phyloP scores from a whole-genome alignment of 1,140 invertebrate genomes.

The Drosophila erecta region DNA sequence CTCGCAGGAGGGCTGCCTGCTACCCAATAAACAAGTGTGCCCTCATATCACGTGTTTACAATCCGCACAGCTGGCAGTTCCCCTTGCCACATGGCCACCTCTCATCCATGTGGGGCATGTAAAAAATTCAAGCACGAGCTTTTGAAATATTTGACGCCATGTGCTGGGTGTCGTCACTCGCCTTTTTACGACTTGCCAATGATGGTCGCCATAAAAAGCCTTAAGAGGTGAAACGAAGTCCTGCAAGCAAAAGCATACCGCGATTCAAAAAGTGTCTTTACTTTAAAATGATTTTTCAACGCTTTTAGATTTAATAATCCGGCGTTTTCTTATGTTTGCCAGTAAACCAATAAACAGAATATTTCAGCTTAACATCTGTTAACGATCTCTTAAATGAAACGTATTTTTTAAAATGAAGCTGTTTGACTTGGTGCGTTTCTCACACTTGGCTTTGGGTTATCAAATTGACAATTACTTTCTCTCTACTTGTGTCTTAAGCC shows the following conservation, averaged over 20 bases:
- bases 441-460: no score
- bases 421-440: no score
- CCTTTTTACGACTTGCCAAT: constrained; percentile 80
- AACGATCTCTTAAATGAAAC: no score
- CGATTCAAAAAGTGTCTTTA: constrained; percentile 3
- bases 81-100: constrained; percentile 1
- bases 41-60: constrained; percentile 64
- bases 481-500: not conserved
- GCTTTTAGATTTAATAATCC: no score
- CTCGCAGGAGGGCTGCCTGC: constrained; percentile 2
- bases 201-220: constrained; percentile 69
- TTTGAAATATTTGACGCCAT: constrained; percentile 81
- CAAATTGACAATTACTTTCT: not conserved
- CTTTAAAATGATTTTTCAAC: not conserved
- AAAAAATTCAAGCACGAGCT: constrained; percentile 66
- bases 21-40: constrained; percentile 14
- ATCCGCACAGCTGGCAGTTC: constrained; percentile 51
- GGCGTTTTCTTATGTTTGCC: no score
- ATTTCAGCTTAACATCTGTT: no score
- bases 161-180: constrained; percentile 66
- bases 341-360: no score
- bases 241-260: constrained; percentile 28
- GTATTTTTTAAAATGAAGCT: no score
- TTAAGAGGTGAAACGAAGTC: constrained; percentile 51
- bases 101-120: constrained; percentile 45